phyloP scores from a whole-genome alignment of 2,888 invertebrate species.

The Melanchra persicariae region DNA sequence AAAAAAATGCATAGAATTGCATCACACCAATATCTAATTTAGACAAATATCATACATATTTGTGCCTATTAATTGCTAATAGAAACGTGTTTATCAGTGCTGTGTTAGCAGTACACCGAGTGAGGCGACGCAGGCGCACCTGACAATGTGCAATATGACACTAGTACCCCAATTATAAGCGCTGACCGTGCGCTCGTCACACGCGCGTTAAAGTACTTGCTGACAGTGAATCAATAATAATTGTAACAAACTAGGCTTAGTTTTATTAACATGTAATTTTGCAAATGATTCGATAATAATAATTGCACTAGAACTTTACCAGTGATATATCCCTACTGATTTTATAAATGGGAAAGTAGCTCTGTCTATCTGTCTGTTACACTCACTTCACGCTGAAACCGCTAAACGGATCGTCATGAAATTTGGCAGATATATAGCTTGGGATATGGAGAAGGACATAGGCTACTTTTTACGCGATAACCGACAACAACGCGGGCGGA shows the following conservation, averaged over 20 bases:
- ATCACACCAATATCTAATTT: not conserved
- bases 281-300: not conserved
- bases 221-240: not conserved
- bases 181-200: conserved; percentile 35
- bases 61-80: no score
- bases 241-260: not conserved
- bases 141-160: conserved; percentile 35
- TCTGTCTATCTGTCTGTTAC: no score
- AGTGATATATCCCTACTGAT: no score
- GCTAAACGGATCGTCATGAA: no score
- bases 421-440: no score
- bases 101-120: conserved; percentile 7
- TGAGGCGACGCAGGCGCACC: conserved; percentile 22
- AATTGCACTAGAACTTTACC: not conserved
- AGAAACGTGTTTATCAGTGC: not conserved
- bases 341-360: no score
- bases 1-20: not conserved
- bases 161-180: conserved; percentile 21
- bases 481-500: no score
- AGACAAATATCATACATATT: not conserved
- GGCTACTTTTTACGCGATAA: no score
- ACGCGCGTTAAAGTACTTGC: conserved; percentile 1
- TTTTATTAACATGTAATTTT: not conserved
- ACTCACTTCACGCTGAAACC: no score
- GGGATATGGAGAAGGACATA: no score